A percentile compares a stretch with the other conserved stretches of the same genome.
These are phyloP conservation scores for Pangasius krempfi DNA, from an alignment of 2,797 vertebrate genomes.

Conservation along the genomic window DNA sequence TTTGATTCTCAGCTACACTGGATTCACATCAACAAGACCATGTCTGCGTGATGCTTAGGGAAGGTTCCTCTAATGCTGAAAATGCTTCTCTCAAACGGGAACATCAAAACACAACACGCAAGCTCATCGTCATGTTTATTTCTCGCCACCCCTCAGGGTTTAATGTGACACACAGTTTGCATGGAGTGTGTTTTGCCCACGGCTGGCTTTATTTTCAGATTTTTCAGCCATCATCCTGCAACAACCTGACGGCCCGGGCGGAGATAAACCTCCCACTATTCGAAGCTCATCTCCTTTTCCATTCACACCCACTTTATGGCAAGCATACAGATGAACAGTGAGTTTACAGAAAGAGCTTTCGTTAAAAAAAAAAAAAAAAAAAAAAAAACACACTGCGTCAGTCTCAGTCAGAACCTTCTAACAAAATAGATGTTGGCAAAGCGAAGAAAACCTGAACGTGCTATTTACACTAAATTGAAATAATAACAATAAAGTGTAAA, in stretches of 20 bases:
- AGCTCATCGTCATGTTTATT: not conserved
- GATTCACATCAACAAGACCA: not conserved
- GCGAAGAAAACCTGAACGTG: not conserved
- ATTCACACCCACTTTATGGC: not conserved
- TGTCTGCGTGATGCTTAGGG: not conserved
- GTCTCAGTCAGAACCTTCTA: not conserved
- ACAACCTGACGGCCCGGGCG: not conserved
- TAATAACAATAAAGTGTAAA: not conserved
- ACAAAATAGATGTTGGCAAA: not conserved
- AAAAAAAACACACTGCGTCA: not conserved
- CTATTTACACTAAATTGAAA: not conserved
- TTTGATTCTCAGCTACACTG: not conserved
- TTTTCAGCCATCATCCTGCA: not conserved
- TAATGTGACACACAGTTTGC: not conserved
- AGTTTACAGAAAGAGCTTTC: not conserved
- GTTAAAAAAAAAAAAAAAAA: not conserved
- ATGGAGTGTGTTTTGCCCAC: not conserved
- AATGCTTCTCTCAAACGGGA: not conserved
- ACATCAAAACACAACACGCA: not conserved
- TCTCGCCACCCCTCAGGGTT: not conserved
- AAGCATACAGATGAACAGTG: not conserved
- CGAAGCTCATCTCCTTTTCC: not conserved
- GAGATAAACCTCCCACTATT: slow-evolving; percentile 15
- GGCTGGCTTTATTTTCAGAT: slow-evolving; percentile 21
- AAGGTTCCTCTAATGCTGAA: not conserved